Percentiles rank a stretch among this genome's conserved stretches.
Conservation (phyloP, 2,113 vertebrate genomes). For the Zosterops borbonicus region DNA sequence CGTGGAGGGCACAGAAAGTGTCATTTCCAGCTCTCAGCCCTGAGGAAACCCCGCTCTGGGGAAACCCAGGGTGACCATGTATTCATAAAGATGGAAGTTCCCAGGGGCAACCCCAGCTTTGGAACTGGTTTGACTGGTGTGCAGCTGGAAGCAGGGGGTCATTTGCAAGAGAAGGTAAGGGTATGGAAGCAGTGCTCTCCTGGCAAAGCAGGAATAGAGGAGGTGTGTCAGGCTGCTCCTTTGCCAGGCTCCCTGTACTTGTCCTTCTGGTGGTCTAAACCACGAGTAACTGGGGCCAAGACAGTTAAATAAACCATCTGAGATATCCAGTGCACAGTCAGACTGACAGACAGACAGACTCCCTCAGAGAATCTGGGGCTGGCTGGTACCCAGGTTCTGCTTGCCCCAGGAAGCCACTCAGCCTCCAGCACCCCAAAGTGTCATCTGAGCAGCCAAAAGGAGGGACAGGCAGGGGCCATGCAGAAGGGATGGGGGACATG, state of each 20-base stretch:
- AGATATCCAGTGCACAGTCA: not conserved
- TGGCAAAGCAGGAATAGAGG: not conserved
- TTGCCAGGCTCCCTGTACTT: not conserved
- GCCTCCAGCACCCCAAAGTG: not conserved
- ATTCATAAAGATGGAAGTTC: not conserved
- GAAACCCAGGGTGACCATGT: not conserved
- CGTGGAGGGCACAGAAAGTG: not conserved
- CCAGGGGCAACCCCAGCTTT: not conserved
- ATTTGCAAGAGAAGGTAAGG: not conserved
- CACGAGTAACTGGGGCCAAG: rapidly evolving
- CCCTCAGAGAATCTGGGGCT: not conserved
- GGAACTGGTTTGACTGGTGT: not conserved
- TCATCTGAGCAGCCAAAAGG: not conserved
- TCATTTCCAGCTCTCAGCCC: not conserved
- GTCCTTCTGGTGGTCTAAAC: not conserved
- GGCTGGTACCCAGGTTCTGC: not conserved
- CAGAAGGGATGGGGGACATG: rapidly evolving
- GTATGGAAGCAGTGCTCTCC: not conserved
- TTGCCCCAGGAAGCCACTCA: not conserved
- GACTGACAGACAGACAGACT: not conserved
- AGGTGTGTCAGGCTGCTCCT: not conserved
- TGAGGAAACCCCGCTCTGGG: not conserved
- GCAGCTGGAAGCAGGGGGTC: not conserved
- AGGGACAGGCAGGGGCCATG: not conserved
- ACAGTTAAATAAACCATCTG: not conserved